A percentile compares a stretch with the other conserved stretches of the same genome.
These are phyloP conservation scores for Cuculus canorus DNA, from an alignment of 2,797 vertebrate genomes.

Conservation along the genomic window DNA sequence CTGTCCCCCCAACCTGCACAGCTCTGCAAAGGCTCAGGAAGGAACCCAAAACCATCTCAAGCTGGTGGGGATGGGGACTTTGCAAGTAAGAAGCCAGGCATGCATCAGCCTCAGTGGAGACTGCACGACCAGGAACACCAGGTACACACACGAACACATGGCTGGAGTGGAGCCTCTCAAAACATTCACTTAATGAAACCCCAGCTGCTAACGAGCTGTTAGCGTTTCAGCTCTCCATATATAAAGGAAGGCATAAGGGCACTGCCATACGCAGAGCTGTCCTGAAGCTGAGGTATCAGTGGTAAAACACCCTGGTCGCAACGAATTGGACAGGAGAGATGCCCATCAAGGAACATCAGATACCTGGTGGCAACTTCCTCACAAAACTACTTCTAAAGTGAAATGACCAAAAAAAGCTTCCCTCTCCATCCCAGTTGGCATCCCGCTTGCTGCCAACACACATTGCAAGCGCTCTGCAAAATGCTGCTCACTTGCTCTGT, in stretches of 20 bases:
- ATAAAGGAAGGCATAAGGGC: rapidly evolving
- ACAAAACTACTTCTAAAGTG: neutral
- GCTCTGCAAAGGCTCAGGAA: neutral
- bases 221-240: neutral
- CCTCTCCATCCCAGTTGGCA: neutral
- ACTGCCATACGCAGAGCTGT: rapidly evolving
- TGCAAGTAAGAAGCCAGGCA: neutral
- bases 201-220: neutral
- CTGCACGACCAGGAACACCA: too few species aligned
- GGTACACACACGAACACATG: rapidly evolving
- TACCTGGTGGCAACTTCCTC: rapidly evolving
- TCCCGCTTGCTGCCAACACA: constrained; percentile 28
- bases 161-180: neutral
- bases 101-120: rapidly evolving
- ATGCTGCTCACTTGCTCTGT: constrained; percentile 50
- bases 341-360: rapidly evolving
- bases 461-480: constrained; percentile 12
- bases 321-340: rapidly evolving
- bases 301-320: rapidly evolving
- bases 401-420: neutral
- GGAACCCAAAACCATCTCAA: rapidly evolving
- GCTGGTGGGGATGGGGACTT: too few species aligned
- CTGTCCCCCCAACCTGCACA: rapidly evolving
- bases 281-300: rapidly evolving
- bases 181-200: neutral